Base-by-base conservation (phyloP, 1,140 invertebrate species). In the Procambarus clarkii region DNA sequence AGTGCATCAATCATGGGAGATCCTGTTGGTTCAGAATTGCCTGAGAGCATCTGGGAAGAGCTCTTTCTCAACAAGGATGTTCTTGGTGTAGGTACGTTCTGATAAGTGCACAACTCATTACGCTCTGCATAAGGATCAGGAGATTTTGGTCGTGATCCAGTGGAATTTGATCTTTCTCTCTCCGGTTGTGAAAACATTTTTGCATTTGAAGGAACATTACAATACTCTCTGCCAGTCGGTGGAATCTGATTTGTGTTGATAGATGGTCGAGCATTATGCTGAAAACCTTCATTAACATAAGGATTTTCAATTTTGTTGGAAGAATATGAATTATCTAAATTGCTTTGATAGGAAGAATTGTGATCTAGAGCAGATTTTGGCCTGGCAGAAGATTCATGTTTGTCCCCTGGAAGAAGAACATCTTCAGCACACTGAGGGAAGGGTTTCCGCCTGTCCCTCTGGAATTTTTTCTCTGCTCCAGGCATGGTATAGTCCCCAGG, bases 1-100 rank as follows among this genome's bases (percentile, higher is more conserved):
- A 91, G 80, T 24, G 90, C 90, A 83, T 91, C 87, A 44, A 89
- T 90, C 92, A 92, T 89, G 9, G 87, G 92, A 64, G 87, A 89
- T 21, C 71, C 79, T 58, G 78, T 89, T 44, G 86, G 78, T 45
- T 91, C 90, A 54, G 34, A 24, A 81, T 48, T 77, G 71, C 34
- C n/a, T 24, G 90, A 58, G 21, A 46, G 81, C 9, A 46, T 81
- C 90, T 87, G 90, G 50, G 76, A 60, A 82, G 84, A 82, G 34
- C 45, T 81, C 79, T 76, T 86, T 76, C 58, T 91, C 11, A 82
- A 50, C 78, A 87, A 34, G 7, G 90, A 91, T 58, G 84, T 86
- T 58, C 84, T 80, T 60, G 84, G 90, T 76, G 71, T 78, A 81
- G 90, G 85, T n/a, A 91, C 50, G 76, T 86, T 91, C 46, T 91